Evolutionary conservation across 1,140 invertebrate genomes (phyloP).

Genomic region (Trialeurodes vaporariorum): DNA sequence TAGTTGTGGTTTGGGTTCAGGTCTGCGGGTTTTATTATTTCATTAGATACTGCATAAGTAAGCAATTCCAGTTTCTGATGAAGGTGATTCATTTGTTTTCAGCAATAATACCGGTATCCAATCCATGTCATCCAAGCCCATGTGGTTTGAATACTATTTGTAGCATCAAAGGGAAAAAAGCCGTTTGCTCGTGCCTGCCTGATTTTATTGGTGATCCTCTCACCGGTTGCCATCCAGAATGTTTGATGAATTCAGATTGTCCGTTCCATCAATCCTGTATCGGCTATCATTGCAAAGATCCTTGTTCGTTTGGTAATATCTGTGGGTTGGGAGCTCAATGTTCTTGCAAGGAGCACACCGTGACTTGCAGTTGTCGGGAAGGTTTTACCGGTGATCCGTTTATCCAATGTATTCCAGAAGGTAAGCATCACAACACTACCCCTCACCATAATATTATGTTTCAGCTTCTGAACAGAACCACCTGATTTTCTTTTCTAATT

Average conservation of each 20-base stretch:
- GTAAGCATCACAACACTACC: no score
- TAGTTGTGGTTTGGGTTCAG: no score
- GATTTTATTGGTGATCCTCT: conserved; percentile 60
- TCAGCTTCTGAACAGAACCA: no score
- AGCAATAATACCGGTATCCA: conserved; percentile 25
- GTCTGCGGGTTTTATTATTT: no score
- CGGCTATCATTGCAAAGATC: conserved; percentile 55
- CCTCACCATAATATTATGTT: no score
- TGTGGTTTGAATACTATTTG: conserved; percentile 74
- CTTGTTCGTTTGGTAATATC: conserved; percentile 51
- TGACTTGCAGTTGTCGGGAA: conserved; percentile 56
- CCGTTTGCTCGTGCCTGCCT: conserved; percentile 63
- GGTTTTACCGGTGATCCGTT: conserved; percentile 71
- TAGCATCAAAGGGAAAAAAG: conserved; percentile 51
- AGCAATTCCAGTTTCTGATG: conserved; percentile 22
- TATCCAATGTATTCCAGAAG: conserved; percentile 55
- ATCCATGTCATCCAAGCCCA: conserved; percentile 56
- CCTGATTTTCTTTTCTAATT: no score
- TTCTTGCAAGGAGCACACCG: conserved; percentile 59
- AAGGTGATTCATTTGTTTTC: conserved; percentile 35
- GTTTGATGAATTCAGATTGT: conserved; percentile 59
- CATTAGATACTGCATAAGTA: no score
- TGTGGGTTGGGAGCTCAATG: conserved; percentile 67
- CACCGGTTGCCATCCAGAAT: conserved; percentile 57
- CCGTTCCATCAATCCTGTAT: conserved; percentile 55